Evolutionary conservation across 2,888 invertebrate species (phyloP), one percentile per base, ranked within the genome.

Genomic region (Phalera bucephala): DNA sequence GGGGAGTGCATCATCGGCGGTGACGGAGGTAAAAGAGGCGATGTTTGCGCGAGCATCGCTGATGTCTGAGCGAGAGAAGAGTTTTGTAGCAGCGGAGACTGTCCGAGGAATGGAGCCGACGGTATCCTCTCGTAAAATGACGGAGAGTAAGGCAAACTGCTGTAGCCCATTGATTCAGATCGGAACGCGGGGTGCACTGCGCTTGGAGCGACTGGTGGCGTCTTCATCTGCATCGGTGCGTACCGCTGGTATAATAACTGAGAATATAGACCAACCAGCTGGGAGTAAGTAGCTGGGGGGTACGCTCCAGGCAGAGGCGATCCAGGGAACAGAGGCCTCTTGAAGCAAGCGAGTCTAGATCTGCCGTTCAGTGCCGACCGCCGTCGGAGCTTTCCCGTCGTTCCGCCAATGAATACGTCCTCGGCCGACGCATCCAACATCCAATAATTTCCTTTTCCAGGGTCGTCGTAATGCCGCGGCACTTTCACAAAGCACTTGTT

Each of bases 401-500:
- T 97, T 1, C 98, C 97, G 0, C 99, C 99, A 72, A 99, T 99
- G 80, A 99, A 99, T 21, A 99, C 99, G 68, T 99, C 99, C 72
- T 99, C 99, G n/a, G 97, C 95, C 15, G 97, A 97, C 1, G 98
- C 96, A 79, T 99, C 99, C 64, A 99, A 82, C 98, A 99, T 99
- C 99, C 99, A 99, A 89, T 99, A 99, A 89, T 99, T 99, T 0
- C 99, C 99, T 83, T 99, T 99, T 2, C 99, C 99, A 0, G 99
- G 99, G 80, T 99, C 99, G 84, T 99, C 99, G 87, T 99, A 99
- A 72, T 98, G 98, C 0, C 99, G 92, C 2, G 98, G 97, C 47
- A 97, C 97, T 91, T 99, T 99, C 47, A 99, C 97, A 80, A 99
- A 99, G 77, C 99, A 99, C 91, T 99, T 99, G 91, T 99, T 99